Base-by-base conservation (phyloP, 1,140 invertebrate genomes). In the Zaprionus ghesquierei region DNA sequence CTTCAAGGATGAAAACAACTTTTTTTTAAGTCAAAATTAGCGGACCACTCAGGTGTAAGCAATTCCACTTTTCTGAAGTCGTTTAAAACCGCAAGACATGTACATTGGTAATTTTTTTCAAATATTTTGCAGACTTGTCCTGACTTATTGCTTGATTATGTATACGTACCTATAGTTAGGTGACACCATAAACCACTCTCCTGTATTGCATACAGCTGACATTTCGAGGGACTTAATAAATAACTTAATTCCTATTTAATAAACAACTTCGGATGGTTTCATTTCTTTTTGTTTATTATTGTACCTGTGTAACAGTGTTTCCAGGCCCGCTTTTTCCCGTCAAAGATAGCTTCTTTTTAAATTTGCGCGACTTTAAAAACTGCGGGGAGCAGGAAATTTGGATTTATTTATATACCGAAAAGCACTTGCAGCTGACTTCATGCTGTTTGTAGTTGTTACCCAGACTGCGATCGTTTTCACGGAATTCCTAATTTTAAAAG, bases 1-100 rank as follows among this genome's bases (percentile, higher is more conserved):
- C 97, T 80, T 98, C 97, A 93, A 98, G 97, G 10, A 99, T n/a
- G n/a, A n/a, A n/a, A n/a, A 95, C 94, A 3, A 97, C 93, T 25
- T 96, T 97, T 96, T 33, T 96, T 95, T 12, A 97, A 92, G 79
- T 96, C 96, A 25, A 98, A 93, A 80, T 97, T 95, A 71, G 95
- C 93, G 31, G 94, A 94, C 96, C 98, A 99, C 69, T 95, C 94
- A 94, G 98, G 96, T 2, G 94, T 94, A 92, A 98, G 98, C 3
- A 98, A 92, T 91, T 99, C 98, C 87, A 97, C 95, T 95, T 98
- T 98, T 90, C 98, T 98, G 94, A 23, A 55, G 49, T 38, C 64
- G 51, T 54, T n/a, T 8, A 29, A 25, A 29, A 59, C 23, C 41
- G 58, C 51, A 76, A 66, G 55, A 69, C 22, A 18, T 13, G 50